Percentiles rank a stretch among this genome's conserved stretches.
These are phyloP conservation scores for Cebidichthys violaceus DNA, from an alignment of 2,113 vertebrate species.

Conservation along the genomic window DNA sequence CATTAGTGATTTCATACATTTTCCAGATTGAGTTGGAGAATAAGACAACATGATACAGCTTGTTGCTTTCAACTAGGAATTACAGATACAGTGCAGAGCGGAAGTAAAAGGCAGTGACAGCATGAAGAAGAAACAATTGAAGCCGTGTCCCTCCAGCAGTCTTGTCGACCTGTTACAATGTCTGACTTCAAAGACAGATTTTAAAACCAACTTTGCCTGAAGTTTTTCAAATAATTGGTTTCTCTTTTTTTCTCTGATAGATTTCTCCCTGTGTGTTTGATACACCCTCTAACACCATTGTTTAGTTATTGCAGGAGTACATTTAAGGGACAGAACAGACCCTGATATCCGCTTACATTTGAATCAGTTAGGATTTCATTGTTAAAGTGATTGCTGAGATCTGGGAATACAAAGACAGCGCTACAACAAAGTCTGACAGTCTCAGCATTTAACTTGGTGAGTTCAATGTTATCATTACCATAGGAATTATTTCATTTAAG, in stretches of 20 bases:
- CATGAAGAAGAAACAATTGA: background rate
- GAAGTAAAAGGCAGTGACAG: too few species aligned
- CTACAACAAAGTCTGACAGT: background rate
- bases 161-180: background rate
- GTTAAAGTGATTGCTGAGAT: background rate
- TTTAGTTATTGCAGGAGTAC: background rate
- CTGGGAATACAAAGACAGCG: background rate
- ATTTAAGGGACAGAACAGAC: background rate
- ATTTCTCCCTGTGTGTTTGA: background rate
- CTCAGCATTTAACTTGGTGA: background rate
- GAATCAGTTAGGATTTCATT: background rate
- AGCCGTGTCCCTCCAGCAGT: background rate
- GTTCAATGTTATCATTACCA: background rate
- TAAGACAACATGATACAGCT: background rate
- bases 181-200: background rate
- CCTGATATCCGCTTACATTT: background rate
- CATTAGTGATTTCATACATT: background rate
- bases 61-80: background rate
- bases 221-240: background rate
- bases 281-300: background rate
- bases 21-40: background rate
- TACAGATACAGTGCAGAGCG: background rate
- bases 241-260: background rate
- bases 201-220: too few species aligned
- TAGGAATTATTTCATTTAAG: background rate